Conservation (phyloP, 2,797 vertebrate species). For the Mustela erminea region DNA sequence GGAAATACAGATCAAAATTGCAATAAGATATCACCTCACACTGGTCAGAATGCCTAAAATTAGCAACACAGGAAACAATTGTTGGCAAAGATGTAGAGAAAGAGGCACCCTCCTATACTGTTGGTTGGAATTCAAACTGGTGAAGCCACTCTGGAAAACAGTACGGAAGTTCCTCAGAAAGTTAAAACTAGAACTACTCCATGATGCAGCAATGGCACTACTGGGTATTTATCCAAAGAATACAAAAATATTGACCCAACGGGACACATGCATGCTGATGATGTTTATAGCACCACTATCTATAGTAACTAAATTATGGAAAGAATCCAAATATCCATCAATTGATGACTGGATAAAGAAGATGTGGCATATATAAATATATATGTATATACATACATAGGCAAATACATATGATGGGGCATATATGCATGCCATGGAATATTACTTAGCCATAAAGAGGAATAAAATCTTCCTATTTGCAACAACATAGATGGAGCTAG, state of each 20-base stretch:
- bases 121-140: background rate
- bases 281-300: background rate
- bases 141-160: background rate
- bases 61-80: background rate
- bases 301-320: background rate
- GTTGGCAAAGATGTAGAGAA: background rate
- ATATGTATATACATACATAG: too few species aligned
- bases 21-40: background rate
- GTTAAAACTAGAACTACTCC: background rate
- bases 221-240: background rate
- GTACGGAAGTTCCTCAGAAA: background rate
- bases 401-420: too few species aligned
- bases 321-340: background rate
- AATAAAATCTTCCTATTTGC: background rate
- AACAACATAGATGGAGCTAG: background rate
- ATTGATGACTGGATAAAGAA: background rate
- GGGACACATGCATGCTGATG: background rate
- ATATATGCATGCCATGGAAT: background rate
- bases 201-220: background rate
- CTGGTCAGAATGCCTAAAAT: background rate
- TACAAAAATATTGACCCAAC: background rate
- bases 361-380: too few species aligned
- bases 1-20: background rate
- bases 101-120: background rate
- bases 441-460: background rate